Conservation (phyloP, 2,113 vertebrate species). For the Thalassoma bifasciatum region DNA sequence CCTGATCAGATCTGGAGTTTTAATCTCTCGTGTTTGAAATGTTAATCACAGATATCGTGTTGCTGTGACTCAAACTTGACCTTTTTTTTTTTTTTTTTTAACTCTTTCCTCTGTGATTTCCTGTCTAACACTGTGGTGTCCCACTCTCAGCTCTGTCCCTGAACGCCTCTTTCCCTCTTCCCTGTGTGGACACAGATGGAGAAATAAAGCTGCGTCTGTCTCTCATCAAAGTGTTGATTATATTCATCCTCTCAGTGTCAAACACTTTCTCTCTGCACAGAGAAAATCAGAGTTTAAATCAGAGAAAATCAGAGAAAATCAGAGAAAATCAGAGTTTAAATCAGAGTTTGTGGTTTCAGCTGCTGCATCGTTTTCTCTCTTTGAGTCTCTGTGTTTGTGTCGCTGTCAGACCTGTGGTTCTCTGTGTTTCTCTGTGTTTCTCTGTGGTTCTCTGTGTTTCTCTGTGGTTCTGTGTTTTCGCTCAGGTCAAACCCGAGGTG, state of each 20-base stretch:
- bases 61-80: no score
- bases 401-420: not conserved
- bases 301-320: no score
- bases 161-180: not conserved
- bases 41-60: no score
- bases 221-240: not conserved
- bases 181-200: constrained; percentile 6
- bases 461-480: not conserved
- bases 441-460: no score
- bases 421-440: no score
- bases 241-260: not conserved
- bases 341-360: not conserved
- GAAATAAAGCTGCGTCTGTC: not conserved
- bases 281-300: no score
- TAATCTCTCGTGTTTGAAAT: no score
- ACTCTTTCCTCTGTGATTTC: not conserved
- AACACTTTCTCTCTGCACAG: not conserved
- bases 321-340: no score
- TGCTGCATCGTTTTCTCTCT: not conserved
- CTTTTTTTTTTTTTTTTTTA: no score
- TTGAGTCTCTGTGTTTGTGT: not conserved
- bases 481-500: not conserved
- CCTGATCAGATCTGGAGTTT: no score
- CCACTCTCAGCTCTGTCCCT: not conserved
- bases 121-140: no score